Base-by-base conservation (phyloP, 2,113 vertebrate species). In the Condylura cristata region DNA sequence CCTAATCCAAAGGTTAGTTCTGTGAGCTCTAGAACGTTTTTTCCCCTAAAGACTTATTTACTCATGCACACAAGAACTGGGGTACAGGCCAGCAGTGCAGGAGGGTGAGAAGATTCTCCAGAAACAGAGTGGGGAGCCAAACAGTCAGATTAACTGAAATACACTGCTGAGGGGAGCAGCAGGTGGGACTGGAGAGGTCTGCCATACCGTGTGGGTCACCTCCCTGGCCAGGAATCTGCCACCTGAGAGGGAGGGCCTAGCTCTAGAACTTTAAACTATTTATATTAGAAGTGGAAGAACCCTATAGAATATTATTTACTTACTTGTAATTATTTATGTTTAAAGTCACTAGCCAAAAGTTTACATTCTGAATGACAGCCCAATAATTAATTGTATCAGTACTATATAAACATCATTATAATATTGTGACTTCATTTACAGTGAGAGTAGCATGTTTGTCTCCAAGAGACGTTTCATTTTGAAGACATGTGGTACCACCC, bases 391-490 rank as follows among this genome's bases (percentile, higher is more conserved):
- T 83, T 81, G 9, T 65, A 30, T 72, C 32, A 61, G 8, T 68
- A 51, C 32, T 81, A 63, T 5, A 32, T 79, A 80, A 92, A n/a
- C 39, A 76, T 46, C 8, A 17, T 88, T 51, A 70, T 79, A 72
- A 66, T 92, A 63, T 30, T 94, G 39, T 82, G 32, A 37, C 39
- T 32, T 58, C 89, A 72, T 56, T 76, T 95, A 28, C 96, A 99
- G 99, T 99, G 99, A 99, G 99, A 99, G 99, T 99, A 99, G 99
- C 99, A 99, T 99, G 99, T 99, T 99, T 99, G 99, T 99, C 99
- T 99, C 99, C 99, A 99, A 99, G 99, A 99, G 99, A 99, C 99
- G 99, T 99, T 99, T 99, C 99, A 99, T 99, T 99, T 99, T 99
- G 99, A 99, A 99, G 99, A 99, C 99, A 98, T 99, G 99, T 98